These are phyloP conservation scores for Philaethria dido DNA, from an alignment of 2,888 invertebrate genomes.

Conservation along the genomic window DNA sequence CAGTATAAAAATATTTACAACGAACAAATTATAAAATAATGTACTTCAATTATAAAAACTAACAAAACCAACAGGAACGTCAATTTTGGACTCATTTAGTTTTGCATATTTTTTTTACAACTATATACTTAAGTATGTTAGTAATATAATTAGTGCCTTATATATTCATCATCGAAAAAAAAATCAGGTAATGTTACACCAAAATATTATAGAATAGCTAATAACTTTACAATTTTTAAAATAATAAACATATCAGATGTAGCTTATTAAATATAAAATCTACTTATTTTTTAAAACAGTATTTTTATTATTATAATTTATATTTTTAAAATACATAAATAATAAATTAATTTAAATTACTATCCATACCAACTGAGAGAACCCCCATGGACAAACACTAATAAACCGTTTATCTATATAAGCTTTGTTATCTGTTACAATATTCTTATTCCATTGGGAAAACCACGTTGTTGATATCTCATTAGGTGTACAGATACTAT, in stretches of 20 bases:
- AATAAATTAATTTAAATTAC: not conserved
- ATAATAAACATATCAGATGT: too few relatives aligned
- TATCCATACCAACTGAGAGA: conserved; percentile 22
- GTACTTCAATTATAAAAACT: not conserved
- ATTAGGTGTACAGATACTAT: conserved; percentile 54
- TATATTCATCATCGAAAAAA: too few relatives aligned
- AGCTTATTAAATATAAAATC: too few relatives aligned
- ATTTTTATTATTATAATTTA: too few relatives aligned
- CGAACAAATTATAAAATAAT: not conserved
- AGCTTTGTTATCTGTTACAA: conserved; percentile 59
- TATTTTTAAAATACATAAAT: not conserved
- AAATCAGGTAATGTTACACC: too few relatives aligned
- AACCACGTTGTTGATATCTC: conserved; percentile 59
- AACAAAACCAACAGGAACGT: not conserved
- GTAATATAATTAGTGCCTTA: too few relatives aligned
- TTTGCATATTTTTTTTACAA: not conserved
- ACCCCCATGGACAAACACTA: conserved; percentile 41
- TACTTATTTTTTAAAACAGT: too few relatives aligned
- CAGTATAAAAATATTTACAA: conserved; percentile 9
- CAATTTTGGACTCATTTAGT: not conserved
- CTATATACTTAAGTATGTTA: too few relatives aligned
- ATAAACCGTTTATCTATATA: conserved; percentile 29
- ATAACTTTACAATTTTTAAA: too few relatives aligned
- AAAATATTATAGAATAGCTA: too few relatives aligned
- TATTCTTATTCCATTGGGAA: conserved; percentile 64